Conservation (phyloP, 2,888 invertebrate species). For the Dysmachus trigonus region DNA sequence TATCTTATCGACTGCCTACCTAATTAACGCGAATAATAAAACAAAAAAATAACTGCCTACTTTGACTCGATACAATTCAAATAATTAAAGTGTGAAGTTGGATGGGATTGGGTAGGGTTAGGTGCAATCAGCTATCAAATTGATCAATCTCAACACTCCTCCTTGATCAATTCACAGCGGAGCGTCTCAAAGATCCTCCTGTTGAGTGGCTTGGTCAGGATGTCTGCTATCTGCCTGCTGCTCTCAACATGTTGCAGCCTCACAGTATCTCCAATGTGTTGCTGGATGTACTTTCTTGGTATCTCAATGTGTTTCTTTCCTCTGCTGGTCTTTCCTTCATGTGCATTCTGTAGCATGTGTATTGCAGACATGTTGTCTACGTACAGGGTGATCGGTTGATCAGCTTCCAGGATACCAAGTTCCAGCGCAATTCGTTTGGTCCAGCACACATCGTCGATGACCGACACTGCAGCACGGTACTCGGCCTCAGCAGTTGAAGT, state of each 20-base stretch:
- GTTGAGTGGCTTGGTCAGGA: not conserved
- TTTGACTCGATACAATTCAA: no score
- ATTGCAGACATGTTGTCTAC: not conserved
- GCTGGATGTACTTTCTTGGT: not conserved
- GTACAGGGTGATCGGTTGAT: no score
- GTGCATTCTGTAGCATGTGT: not conserved
- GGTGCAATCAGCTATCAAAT: no score
- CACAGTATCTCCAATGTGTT: not conserved
- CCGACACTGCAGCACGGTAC: not conserved
- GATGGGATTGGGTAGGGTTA: no score
- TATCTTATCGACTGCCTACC: no score
- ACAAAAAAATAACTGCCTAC: no score
- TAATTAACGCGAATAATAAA: no score
- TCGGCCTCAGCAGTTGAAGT: not conserved
- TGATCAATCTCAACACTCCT: no score
- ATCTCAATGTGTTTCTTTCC: not conserved
- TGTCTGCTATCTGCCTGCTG: not conserved
- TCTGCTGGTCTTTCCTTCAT: not conserved
- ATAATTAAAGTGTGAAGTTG: no score
- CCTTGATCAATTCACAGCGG: no score
- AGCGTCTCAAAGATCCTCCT: no score
- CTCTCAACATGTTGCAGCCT: not conserved
- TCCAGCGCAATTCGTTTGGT: not conserved
- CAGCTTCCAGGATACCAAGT: not conserved
- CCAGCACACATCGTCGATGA: not conserved